These are phyloP conservation scores for Allygus modestus DNA, from an alignment of 2,888 invertebrate species.

Conservation along the genomic window DNA sequence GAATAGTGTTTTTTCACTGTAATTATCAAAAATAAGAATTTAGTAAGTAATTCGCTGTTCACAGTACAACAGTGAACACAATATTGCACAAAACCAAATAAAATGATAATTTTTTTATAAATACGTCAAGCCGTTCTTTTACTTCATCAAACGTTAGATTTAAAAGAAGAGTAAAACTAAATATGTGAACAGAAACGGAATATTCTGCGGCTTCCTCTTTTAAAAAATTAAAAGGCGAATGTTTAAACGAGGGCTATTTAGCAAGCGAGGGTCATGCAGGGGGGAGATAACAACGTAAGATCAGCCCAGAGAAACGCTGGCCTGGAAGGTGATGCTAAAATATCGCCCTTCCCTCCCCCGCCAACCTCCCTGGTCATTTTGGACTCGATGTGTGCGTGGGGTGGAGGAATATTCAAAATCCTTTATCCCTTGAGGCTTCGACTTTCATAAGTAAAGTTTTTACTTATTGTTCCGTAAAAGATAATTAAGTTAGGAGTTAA, in stretches of 20 bases:
- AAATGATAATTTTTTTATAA: too few species aligned
- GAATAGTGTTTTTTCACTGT: too few species aligned
- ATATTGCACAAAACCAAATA: too few species aligned
- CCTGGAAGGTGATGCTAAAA: constrained; percentile 59
- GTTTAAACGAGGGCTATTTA: constrained; percentile 43
- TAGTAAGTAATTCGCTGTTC: too few species aligned
- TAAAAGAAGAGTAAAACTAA: constrained; percentile 2
- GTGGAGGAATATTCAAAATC: constrained; percentile 52
- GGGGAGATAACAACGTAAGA: constrained; percentile 21
- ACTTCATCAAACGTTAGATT: neutral
- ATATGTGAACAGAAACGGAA: neutral
- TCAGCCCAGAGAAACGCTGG: constrained; percentile 53
- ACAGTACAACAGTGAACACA: too few species aligned
- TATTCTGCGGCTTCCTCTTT: neutral
- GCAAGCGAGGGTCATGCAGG: neutral
- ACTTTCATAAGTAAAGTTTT: neutral
- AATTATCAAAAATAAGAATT: too few species aligned
- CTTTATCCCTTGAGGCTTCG: constrained; percentile 24
- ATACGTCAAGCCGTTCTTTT: neutral
- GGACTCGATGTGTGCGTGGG: constrained; percentile 25
- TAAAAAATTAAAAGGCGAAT: constrained; percentile 40
- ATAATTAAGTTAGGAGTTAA: too few species aligned
- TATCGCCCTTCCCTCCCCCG: constrained; percentile 48
- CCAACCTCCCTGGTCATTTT: neutral
- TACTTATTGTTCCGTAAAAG: neutral